Percentiles rank a stretch among this genome's conserved stretches.
phyloP scores from a whole-genome alignment of 2,797 vertebrate genomes.

The Huso huso region DNA sequence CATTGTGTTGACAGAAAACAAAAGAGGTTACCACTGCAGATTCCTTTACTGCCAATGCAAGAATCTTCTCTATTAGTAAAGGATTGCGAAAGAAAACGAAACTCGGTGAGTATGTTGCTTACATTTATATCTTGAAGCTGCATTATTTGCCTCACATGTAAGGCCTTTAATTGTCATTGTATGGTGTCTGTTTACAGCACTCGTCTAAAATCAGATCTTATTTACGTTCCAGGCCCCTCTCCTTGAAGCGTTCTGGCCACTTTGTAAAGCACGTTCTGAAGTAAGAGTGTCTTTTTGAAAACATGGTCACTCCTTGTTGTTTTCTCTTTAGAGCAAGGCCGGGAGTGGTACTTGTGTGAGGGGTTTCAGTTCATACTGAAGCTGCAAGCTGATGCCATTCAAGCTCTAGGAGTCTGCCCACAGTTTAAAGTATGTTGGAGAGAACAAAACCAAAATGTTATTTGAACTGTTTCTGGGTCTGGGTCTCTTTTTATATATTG shows the following conservation, averaged over 20 bases:
- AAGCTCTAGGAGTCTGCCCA: constrained; percentile 63
- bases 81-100: constrained; percentile 37
- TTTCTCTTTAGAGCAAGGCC: constrained; percentile 47
- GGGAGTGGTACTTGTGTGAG: constrained; percentile 77
- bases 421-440: constrained; percentile 67
- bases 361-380: constrained; percentile 83
- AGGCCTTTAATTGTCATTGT: too few species aligned
- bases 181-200: background rate
- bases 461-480: background rate
- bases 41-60: constrained; percentile 31
- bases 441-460: background rate
- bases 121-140: background rate
- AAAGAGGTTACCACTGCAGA: constrained; percentile 52
- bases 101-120: constrained; percentile 47
- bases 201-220: too few species aligned
- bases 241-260: background rate
- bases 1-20: constrained; percentile 60
- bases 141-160: background rate
- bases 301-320: background rate
- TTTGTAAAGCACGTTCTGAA: background rate
- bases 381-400: constrained; percentile 75
- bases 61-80: constrained; percentile 49
- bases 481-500: background rate
- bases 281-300: too few species aligned
- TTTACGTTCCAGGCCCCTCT: too few species aligned